A percentile compares a stretch with the other conserved stretches of the same genome.
These are phyloP conservation scores for Petrocephalus schoutedeni DNA, from an alignment of 2,797 vertebrate genomes.

Conservation along the genomic window DNA sequence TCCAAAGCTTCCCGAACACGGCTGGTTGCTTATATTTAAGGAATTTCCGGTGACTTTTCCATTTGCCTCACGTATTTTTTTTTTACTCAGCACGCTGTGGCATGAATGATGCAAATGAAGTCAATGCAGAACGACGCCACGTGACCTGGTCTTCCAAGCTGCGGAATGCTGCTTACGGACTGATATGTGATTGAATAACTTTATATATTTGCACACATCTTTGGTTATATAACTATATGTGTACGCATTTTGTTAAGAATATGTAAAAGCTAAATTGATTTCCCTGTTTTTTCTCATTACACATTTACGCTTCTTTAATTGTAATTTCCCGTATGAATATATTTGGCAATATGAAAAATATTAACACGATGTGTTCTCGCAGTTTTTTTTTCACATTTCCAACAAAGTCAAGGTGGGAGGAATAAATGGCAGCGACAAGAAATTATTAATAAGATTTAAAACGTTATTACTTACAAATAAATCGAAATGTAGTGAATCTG, in stretches of 20 bases:
- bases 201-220: neutral
- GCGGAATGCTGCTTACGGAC: neutral
- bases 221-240: neutral
- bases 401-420: neutral
- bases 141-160: neutral
- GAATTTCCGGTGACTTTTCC: neutral
- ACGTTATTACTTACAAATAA: neutral
- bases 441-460: neutral
- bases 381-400: neutral
- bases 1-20: no score
- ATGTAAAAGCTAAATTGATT: neutral
- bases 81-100: no score
- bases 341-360: neutral
- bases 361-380: neutral
- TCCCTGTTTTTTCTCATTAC: neutral
- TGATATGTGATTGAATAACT: neutral
- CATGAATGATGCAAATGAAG: neutral
- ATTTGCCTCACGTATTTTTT: no score
- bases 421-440: neutral
- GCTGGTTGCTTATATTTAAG: neutral
- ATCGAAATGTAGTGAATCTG: neutral
- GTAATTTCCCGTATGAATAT: neutral
- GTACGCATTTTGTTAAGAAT: neutral
- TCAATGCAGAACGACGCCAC: neutral
- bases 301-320: neutral